These are phyloP conservation scores for Ridgeia piscesae DNA, from an alignment of 1,140 invertebrate species.

Conservation along the genomic window DNA sequence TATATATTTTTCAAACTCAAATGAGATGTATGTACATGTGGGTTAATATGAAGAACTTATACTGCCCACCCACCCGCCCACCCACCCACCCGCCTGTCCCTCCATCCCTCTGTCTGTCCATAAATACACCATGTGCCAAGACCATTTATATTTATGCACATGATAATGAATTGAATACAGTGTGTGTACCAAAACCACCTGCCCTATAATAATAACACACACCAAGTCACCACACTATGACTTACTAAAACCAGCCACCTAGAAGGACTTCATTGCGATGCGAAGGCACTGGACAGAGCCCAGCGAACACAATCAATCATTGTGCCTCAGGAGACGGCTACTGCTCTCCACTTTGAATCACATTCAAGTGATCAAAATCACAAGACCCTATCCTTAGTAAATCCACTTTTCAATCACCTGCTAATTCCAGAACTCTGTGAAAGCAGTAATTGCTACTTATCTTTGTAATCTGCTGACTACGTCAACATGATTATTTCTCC, in stretches of 20 bases:
- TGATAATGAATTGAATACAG: not conserved
- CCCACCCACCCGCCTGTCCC: too few species aligned
- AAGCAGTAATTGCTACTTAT: conserved; percentile 6
- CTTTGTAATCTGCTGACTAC: not conserved
- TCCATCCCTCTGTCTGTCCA: too few species aligned
- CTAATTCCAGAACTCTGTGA: not conserved
- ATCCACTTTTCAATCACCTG: not conserved
- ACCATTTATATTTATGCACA: not conserved
- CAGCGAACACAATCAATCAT: not conserved
- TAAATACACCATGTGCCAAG: too few species aligned
- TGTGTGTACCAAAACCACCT: not conserved
- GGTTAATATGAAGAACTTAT: too few species aligned
- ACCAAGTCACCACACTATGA: not conserved
- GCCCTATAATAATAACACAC: not conserved
- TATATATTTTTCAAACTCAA: too few species aligned
- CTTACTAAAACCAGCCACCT: not conserved
- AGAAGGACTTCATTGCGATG: not conserved
- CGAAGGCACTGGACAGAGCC: not conserved
- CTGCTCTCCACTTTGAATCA: not conserved
- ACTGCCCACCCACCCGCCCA: too few species aligned
- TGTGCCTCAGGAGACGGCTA: not conserved
- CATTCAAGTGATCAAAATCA: not conserved
- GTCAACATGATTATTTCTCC: not conserved
- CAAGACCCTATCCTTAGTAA: not conserved
- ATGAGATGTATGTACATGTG: too few species aligned